These are phyloP conservation scores for Drosophila mulleri DNA, from an alignment of 2,888 invertebrate genomes.

Conservation along the genomic window DNA sequence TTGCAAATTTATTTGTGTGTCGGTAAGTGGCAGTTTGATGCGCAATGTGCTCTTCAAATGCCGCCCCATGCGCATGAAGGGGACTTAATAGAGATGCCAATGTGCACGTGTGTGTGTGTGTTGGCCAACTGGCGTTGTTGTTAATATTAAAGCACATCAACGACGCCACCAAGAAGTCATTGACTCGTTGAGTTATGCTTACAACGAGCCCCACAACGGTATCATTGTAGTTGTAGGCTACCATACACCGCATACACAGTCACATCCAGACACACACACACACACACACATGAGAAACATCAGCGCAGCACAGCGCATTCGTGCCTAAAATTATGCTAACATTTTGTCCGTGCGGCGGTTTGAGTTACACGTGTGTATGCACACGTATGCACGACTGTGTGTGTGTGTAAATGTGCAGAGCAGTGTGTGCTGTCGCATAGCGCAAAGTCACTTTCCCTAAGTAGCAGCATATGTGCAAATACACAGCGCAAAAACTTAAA, in stretches of 20 bases:
- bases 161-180: slow-evolving; percentile 83
- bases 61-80: slow-evolving; percentile 51
- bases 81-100: slow-evolving; percentile 26
- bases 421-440: slow-evolving; percentile 50
- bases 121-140: slow-evolving; percentile 66
- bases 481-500: slow-evolving; percentile 50
- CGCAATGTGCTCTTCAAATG: slow-evolving; percentile 77
- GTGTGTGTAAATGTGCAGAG: slow-evolving; percentile 8
- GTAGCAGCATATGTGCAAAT: slow-evolving; percentile 38
- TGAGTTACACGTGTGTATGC: slow-evolving; percentile 33
- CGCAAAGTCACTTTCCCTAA: slow-evolving; percentile 51
- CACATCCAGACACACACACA: slow-evolving; percentile 20
- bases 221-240: slow-evolving; percentile 58
- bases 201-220: slow-evolving; percentile 59
- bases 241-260: slow-evolving; percentile 17
- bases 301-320: slow-evolving; percentile 57
- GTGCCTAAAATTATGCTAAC: slow-evolving; percentile 78
- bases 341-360: slow-evolving; percentile 67
- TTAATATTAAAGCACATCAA: slow-evolving; percentile 82
- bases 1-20: slow-evolving; percentile 81
- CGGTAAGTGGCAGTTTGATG: slow-evolving; percentile 79
- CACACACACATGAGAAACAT: slow-evolving; percentile 23
- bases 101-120: slow-evolving; percentile 31
- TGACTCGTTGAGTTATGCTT: slow-evolving; percentile 83
- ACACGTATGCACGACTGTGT: slow-evolving; percentile 16